Evolutionary conservation across 1,140 invertebrate genomes (phyloP), one percentile per base, ranked within the genome.

Genomic region (Plodia interpunctella): DNA sequence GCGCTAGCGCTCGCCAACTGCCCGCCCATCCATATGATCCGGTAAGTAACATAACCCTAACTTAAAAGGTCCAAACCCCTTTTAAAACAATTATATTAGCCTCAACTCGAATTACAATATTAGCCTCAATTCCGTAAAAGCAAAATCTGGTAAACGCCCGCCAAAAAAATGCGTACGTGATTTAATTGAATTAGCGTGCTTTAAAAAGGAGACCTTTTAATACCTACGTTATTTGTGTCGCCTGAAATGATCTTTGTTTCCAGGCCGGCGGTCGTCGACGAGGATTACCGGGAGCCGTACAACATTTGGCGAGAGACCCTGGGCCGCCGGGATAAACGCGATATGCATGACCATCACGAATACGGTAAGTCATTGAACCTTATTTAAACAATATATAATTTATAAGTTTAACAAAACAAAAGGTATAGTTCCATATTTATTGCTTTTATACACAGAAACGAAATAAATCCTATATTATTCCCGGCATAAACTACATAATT

Each of bases 241-340:
- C 20, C 44, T 51, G 30, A 57, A 55, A 60, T 51, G 19, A 51
- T 52, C 59, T 76, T 60, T 71, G 32, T 66, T 35, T 55, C 55
- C 63, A 88, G 85, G 44, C 85, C 85, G 4, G 82, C 85, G 2
- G 75, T 88, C 13, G 83, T 88, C 5, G 85, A 88, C 54, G 85
- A 88, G 54, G 83, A 87, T 63, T 87, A 88, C 53, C 65, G 85
- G 13, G 85, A 88, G 57, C 85, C 85, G 10, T 88, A 87, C 72
- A 88, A 88, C 60, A 88, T 88, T 52, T 88, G 85, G 85, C 62
- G 83, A 49, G 85, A 88, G 62, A 88, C 85, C 4, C 71, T 88
- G 0, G 82, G 83, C 1, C 80, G 78, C 2, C 78, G 77, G 0
- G 75, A 87, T 13, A 87, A 87, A 65, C 69, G 72, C 1, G 75